Conservation (phyloP, 2,797 vertebrate genomes). For the Neostethus bicornis region DNA sequence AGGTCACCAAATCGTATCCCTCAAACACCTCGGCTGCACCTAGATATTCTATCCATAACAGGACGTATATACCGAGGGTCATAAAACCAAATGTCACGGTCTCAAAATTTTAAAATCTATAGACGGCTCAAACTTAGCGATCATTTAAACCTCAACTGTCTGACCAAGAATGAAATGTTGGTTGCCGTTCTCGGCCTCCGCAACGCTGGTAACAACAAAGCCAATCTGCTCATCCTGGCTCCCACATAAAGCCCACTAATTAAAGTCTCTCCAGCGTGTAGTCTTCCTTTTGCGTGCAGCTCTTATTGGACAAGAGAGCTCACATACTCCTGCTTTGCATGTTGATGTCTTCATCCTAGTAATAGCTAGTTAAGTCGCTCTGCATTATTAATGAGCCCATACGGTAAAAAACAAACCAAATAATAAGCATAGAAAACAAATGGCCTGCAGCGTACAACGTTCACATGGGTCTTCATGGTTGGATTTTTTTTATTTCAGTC, state of each 20-base stretch:
- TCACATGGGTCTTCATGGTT: constrained; percentile 51
- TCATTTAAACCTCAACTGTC: constrained; percentile 45
- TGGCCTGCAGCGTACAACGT: constrained; percentile 53
- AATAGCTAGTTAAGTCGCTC: constrained; percentile 65
- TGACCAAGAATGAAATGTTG: constrained; percentile 53
- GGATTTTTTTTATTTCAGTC: constrained; percentile 61
- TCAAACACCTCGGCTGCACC: too few relatives aligned
- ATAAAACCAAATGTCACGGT: too few relatives aligned
- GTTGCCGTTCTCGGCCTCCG: constrained; percentile 64
- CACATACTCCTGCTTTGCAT: constrained; percentile 64
- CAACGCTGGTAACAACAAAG: constrained; percentile 61
- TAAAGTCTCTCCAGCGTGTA: constrained; percentile 74
- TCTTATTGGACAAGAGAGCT: constrained; percentile 63
- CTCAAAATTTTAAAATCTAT: too few relatives aligned
- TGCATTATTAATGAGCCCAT: constrained; percentile 73
- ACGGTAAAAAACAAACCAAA: constrained; percentile 67
- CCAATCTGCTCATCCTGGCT: constrained; percentile 73
- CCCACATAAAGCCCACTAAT: constrained; percentile 73
- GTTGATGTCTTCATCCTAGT: constrained; percentile 78
- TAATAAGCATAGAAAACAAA: constrained; percentile 73
- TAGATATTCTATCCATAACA: too few relatives aligned
- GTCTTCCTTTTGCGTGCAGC: constrained; percentile 55
- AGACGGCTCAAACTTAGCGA: too few relatives aligned
- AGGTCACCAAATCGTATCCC: too few relatives aligned
- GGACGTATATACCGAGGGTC: too few relatives aligned